Evolutionary conservation across 2,797 vertebrate species (phyloP).

Genomic region (Premnoplex brunnescens): DNA sequence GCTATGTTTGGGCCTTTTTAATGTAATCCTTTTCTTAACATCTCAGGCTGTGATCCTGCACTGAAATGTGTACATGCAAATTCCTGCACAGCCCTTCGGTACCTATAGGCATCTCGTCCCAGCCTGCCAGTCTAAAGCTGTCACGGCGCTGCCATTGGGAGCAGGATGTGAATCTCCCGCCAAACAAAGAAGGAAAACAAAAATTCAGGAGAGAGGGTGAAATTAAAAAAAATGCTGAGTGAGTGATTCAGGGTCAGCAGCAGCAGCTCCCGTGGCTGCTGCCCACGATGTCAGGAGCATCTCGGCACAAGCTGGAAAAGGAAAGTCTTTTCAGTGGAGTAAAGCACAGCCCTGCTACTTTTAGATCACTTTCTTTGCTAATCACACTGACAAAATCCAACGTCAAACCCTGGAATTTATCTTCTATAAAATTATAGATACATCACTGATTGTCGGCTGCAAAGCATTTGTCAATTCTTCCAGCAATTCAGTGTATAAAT

Average conservation of each 20-base stretch:
- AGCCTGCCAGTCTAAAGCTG: not conserved
- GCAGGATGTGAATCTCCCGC: not conserved
- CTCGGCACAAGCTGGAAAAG: not conserved
- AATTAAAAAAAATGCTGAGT: not conserved
- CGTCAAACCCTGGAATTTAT: not conserved
- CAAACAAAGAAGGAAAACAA: not conserved
- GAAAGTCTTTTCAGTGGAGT: not conserved
- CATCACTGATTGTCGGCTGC: not conserved
- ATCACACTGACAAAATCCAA: not conserved
- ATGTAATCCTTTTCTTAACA: not conserved
- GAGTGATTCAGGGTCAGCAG: not conserved
- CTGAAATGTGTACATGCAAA: not conserved
- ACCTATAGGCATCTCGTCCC: not conserved
- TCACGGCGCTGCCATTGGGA: not conserved
- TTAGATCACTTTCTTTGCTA: conserved; percentile 39
- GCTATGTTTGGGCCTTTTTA: not conserved
- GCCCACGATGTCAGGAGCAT: not conserved
- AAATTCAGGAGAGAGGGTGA: not conserved
- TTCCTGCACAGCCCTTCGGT: not conserved
- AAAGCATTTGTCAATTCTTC: conserved; percentile 22
- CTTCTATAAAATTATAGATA: conserved; percentile 30
- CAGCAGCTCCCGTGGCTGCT: not conserved
- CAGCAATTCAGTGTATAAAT: conserved; percentile 45
- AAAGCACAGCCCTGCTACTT: not conserved
- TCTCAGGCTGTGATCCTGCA: not conserved